Percentiles rank a stretch among this genome's conserved stretches.
Conservation (phyloP, 2,797 vertebrate species). For the Coreius guichenoti region DNA sequence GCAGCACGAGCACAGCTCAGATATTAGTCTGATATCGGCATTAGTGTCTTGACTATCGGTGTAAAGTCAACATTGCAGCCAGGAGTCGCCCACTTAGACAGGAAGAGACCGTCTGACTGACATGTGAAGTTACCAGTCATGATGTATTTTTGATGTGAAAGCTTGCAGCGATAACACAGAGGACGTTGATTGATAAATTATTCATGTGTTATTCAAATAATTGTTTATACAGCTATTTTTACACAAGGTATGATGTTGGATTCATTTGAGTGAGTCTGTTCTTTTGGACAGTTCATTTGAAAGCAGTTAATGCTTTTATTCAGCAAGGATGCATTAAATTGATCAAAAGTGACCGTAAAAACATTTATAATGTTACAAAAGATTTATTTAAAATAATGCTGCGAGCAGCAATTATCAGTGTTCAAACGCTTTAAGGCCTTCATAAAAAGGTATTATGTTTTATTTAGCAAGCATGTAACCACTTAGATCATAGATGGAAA, state of each 20-base stretch:
- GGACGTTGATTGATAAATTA: not conserved
- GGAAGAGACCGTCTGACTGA: not conserved
- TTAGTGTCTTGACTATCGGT: not conserved
- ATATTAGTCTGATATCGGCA: constrained; percentile 9
- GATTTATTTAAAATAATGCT: too few relatives aligned
- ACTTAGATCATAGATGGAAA: too few relatives aligned
- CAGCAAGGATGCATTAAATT: too few relatives aligned
- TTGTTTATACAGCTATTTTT: not conserved
- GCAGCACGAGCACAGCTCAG: not conserved
- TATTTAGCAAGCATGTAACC: too few relatives aligned
- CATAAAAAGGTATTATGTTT: too few relatives aligned
- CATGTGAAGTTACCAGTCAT: not conserved
- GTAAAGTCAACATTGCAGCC: too few relatives aligned
- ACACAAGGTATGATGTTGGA: not conserved
- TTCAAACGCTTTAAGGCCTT: too few relatives aligned
- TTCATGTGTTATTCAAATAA: not conserved
- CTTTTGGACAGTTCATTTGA: not conserved
- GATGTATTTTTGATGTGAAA: not conserved
- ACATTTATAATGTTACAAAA: too few relatives aligned
- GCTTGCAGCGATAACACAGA: not conserved
- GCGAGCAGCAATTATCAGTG: too few relatives aligned
- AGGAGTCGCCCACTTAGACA: not conserved
- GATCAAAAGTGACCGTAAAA: not conserved
- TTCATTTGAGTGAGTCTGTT: not conserved
- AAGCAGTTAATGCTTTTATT: too few relatives aligned